Evolutionary conservation across 1,140 invertebrate genomes (phyloP).

Genomic region (Hyles vespertilio): DNA sequence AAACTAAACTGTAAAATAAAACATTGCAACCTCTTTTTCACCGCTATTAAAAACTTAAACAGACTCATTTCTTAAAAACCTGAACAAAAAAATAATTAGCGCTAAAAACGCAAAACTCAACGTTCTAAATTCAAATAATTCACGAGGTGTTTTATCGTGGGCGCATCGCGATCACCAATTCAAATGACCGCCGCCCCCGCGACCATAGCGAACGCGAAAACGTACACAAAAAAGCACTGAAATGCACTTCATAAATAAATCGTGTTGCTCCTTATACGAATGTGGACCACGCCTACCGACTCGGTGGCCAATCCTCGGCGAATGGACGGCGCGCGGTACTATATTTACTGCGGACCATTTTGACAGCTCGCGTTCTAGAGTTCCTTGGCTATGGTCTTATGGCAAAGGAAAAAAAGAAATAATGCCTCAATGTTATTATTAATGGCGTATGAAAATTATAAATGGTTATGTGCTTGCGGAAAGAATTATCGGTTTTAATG

Average conservation of each 20-base stretch:
- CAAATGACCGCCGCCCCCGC: conserved; percentile 5
- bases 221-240: conserved; percentile 39
- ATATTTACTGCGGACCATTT: conserved; percentile 68
- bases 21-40: too few relatives aligned
- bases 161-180: conserved; percentile 7
- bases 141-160: conserved; percentile 1
- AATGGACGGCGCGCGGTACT: conserved; percentile 39
- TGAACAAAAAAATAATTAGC: background rate
- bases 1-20: too few relatives aligned
- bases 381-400: conserved; percentile 11
- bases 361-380: conserved; percentile 65
- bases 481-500: too few relatives aligned
- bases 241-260: conserved; percentile 71
- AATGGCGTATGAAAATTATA: too few relatives aligned
- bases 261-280: conserved; percentile 46
- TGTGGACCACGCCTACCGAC: conserved; percentile 48
- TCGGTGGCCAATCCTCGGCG: conserved; percentile 43
- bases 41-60: background rate
- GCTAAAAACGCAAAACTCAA: conserved; percentile 1
- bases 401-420: too few relatives aligned
- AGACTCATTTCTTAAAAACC: background rate
- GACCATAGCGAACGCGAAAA: conserved; percentile 23
- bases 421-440: too few relatives aligned
- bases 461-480: too few relatives aligned
- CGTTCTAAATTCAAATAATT: conserved; percentile 9